Percentiles rank a stretch among this genome's conserved stretches.
phyloP scores from a whole-genome alignment of 1,140 invertebrate genomes.

The Phymastichus coffea region DNA sequence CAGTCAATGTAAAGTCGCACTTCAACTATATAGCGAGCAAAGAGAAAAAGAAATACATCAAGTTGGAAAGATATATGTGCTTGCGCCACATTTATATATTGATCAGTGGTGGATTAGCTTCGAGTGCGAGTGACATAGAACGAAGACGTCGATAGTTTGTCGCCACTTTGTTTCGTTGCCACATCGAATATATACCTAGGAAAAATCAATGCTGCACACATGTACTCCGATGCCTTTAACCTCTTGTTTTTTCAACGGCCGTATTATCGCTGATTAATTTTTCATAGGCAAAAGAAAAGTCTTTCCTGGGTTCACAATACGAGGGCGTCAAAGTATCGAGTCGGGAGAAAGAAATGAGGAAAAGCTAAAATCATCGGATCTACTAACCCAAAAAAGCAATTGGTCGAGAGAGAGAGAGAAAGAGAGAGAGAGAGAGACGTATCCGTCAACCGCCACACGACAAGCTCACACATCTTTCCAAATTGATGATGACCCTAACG shows the following conservation, averaged over 20 bases:
- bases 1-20: slow-evolving; percentile 7
- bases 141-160: slow-evolving; percentile 23
- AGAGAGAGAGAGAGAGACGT: no score
- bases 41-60: slow-evolving; percentile 25
- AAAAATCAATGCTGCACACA: no score
- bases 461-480: slow-evolving; percentile 54
- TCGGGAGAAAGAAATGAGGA: background rate
- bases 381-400: slow-evolving; percentile 23
- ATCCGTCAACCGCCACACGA: no score
- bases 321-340: slow-evolving; percentile 17
- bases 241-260: no score
- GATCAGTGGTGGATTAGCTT: slow-evolving; percentile 21
- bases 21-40: no score
- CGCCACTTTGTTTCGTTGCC: no score
- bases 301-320: no score
- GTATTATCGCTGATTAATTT: no score
- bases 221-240: no score
- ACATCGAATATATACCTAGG: no score
- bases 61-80: slow-evolving; percentile 31
- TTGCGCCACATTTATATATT: slow-evolving; percentile 28
- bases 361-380: slow-evolving; percentile 1
- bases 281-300: no score
- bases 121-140: slow-evolving; percentile 26
- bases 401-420: no score
- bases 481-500: slow-evolving; percentile 30